These are phyloP conservation scores for Cyrtodaria siliqua DNA, from an alignment of 2,888 invertebrate genomes.

Conservation along the genomic window DNA sequence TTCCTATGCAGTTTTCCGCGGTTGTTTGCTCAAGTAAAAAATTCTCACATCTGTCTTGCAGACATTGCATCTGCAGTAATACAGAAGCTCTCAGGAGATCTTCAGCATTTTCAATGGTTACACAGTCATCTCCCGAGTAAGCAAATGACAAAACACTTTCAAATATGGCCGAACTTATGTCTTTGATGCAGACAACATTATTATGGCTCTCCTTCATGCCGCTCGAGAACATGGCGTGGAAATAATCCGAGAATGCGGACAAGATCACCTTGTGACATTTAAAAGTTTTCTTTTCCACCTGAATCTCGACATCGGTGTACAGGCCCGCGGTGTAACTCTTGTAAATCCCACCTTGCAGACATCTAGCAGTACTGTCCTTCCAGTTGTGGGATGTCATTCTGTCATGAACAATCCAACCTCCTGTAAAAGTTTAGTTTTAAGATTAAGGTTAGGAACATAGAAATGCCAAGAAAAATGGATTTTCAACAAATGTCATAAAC, in stretches of 20 bases:
- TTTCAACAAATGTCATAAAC: too few relatives aligned
- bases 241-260: slow-evolving; percentile 69
- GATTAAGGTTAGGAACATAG: too few relatives aligned
- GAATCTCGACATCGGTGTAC: slow-evolving; percentile 65
- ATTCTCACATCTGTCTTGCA: slow-evolving; percentile 65
- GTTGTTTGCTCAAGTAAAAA: slow-evolving; percentile 66
- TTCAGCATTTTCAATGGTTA: slow-evolving; percentile 66
- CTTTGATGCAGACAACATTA: slow-evolving; percentile 64
- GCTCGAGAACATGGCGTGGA: slow-evolving; percentile 72
- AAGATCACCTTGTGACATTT: slow-evolving; percentile 69
- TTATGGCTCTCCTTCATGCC: slow-evolving; percentile 69
- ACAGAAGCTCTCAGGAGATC: slow-evolving; percentile 66
- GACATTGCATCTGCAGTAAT: slow-evolving; percentile 62
- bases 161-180: slow-evolving; percentile 60
- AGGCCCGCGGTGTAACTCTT: slow-evolving; percentile 63
- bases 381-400: slow-evolving; percentile 30
- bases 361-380: slow-evolving; percentile 53
- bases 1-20: slow-evolving; percentile 66
- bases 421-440: too few relatives aligned
- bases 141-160: slow-evolving; percentile 64
- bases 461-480: too few relatives aligned
- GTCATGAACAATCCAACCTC: too few relatives aligned
- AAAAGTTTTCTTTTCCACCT: slow-evolving; percentile 68
- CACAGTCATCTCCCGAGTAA: slow-evolving; percentile 64
- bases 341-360: slow-evolving; percentile 60